Evolutionary conservation across 2,888 invertebrate species (phyloP).

Genomic region (Drosophila testacea): DNA sequence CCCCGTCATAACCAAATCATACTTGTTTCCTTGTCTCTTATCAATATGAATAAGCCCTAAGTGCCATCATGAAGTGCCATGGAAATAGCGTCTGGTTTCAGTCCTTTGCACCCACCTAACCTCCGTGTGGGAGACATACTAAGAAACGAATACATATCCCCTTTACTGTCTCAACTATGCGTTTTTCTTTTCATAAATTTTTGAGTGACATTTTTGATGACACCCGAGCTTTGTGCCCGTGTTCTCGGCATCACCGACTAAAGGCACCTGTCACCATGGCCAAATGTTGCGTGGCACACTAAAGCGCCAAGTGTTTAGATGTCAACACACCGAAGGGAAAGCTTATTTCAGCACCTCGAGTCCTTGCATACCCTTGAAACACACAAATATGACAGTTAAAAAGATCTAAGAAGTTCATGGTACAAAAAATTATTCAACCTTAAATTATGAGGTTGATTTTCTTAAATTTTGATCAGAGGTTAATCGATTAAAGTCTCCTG

Average conservation of each 20-base stretch:
- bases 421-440: background rate
- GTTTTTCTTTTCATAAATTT: slow-evolving; percentile 78
- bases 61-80: slow-evolving; percentile 67
- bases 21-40: slow-evolving; percentile 55
- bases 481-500: background rate
- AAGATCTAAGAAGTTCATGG: background rate
- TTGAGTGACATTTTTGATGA: slow-evolving; percentile 83
- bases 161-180: slow-evolving; percentile 56
- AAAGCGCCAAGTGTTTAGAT: slow-evolving; percentile 79
- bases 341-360: slow-evolving; percentile 10
- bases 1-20: background rate
- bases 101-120: slow-evolving; percentile 12
- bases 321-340: slow-evolving; percentile 59
- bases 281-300: slow-evolving; percentile 79
- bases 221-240: slow-evolving; percentile 73
- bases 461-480: slow-evolving; percentile 2
- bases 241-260: slow-evolving; percentile 59
- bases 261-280: slow-evolving; percentile 81
- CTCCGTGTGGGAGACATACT: background rate
- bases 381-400: background rate
- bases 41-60: slow-evolving; percentile 77
- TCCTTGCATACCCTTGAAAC: slow-evolving; percentile 33
- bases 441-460: background rate
- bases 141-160: background rate
- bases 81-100: slow-evolving; percentile 44